These are phyloP conservation scores for Daboia siamensis DNA, from an alignment of 2,113 vertebrate genomes.

Conservation along the genomic window DNA sequence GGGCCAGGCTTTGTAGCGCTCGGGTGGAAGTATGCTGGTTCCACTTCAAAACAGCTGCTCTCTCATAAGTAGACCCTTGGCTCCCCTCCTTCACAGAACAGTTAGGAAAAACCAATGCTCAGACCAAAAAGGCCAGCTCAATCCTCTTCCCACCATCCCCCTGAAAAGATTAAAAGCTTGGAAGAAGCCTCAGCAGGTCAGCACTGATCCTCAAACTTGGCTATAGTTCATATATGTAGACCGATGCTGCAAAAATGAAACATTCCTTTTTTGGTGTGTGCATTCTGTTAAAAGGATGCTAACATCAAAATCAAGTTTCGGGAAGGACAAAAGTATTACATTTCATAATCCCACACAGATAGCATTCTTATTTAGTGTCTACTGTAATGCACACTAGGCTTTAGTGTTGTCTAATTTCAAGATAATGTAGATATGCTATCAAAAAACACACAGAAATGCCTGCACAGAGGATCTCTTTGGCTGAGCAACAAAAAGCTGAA, in stretches of 20 bases:
- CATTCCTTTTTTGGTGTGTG: no score
- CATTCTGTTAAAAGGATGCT: constrained; percentile 33
- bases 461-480: neutral
- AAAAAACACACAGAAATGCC: neutral
- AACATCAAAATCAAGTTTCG: constrained; percentile 55
- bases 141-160: neutral
- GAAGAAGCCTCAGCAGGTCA: constrained; percentile 33
- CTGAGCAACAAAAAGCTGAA: neutral
- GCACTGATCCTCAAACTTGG: constrained; percentile 48
- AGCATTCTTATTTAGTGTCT: neutral
- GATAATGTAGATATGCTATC: neutral
- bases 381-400: neutral
- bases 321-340: neutral
- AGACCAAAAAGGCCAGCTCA: constrained; percentile 24
- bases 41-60: constrained; percentile 67
- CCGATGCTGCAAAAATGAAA: neutral
- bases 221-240: constrained; percentile 34
- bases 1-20: constrained; percentile 58
- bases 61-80: constrained; percentile 62
- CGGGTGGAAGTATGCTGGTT: constrained; percentile 60
- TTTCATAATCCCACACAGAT: constrained; percentile 32
- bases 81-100: constrained; percentile 48
- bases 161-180: neutral
- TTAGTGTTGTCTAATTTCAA: neutral
- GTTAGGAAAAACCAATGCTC: constrained; percentile 41